Conservation (phyloP, 2,888 invertebrate species). For the Cheiracanthium punctorium region DNA sequence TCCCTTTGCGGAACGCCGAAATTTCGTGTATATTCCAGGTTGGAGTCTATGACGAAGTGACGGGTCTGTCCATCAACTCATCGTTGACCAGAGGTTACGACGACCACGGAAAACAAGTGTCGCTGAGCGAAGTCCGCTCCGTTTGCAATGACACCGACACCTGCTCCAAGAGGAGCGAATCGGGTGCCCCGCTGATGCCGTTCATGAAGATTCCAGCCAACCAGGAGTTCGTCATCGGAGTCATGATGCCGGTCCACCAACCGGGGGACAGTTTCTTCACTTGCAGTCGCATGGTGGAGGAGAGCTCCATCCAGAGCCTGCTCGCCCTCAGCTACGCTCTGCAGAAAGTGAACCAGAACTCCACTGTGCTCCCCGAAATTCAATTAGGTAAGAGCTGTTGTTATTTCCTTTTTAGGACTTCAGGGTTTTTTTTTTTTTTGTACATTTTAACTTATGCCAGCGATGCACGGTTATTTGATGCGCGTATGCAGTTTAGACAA, state of each 20-base stretch:
- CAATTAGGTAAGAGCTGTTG: constrained; percentile 41
- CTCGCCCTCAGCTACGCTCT: constrained; percentile 77
- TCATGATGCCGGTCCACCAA: constrained; percentile 73
- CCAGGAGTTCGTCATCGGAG: constrained; percentile 73
- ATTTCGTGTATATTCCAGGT: constrained; percentile 46
- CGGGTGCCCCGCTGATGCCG: constrained; percentile 64
- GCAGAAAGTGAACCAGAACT: constrained; percentile 75
- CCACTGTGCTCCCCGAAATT: constrained; percentile 46
- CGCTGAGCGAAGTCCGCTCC: constrained; percentile 34
- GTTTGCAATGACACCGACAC: constrained; percentile 47
- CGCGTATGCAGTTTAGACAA: no score
- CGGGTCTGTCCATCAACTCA: constrained; percentile 49
- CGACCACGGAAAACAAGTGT: constrained; percentile 14
- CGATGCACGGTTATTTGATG: no score
- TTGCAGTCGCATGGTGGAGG: constrained; percentile 76
- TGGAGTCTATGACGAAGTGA: constrained; percentile 49
- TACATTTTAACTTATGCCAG: no score
- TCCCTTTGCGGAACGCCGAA: no score
- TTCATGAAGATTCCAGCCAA: constrained; percentile 72
- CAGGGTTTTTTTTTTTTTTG: no score
- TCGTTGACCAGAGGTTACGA: constrained; percentile 45
- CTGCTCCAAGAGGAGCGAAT: constrained; percentile 39
- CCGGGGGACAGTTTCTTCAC: constrained; percentile 73
- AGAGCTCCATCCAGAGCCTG: constrained; percentile 75
- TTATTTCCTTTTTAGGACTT: no score